phyloP scores from a whole-genome alignment of 2,797 vertebrate genomes.

The Meda fulgida region DNA sequence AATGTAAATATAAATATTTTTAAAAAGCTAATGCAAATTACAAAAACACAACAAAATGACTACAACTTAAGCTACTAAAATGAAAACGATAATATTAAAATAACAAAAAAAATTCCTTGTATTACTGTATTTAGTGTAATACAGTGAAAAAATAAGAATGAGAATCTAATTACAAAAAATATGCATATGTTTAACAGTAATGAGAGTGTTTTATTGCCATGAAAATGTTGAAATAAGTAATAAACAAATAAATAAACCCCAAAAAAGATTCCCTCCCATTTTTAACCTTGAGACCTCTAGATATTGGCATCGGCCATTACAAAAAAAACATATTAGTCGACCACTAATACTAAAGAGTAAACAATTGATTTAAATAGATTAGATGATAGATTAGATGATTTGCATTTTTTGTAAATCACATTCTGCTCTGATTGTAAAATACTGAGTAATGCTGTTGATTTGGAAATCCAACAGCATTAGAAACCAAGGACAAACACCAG shows the following conservation, averaged over 20 bases:
- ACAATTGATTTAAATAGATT: neutral
- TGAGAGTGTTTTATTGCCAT: neutral
- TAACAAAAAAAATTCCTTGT: neutral
- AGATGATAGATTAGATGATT: neutral
- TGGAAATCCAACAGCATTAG: slow-evolving; percentile 23
- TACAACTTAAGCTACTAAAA: neutral
- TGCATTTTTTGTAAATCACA: neutral
- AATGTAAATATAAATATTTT: neutral
- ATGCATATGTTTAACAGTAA: neutral
- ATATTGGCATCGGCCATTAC: neutral
- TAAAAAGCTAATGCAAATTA: neutral
- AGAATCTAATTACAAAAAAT: neutral
- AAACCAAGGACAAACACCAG: slow-evolving; percentile 22
- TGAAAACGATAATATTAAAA: neutral
- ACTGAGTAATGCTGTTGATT: slow-evolving; percentile 52
- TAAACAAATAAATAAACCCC: neutral
- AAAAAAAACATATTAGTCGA: neutral
- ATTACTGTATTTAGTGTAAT: neutral
- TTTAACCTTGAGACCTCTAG: neutral
- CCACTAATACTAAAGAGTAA: neutral
- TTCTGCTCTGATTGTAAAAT: slow-evolving; percentile 37
- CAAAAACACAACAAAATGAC: neutral
- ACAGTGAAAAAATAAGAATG: neutral
- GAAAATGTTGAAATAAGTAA: neutral
- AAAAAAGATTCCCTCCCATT: neutral